Percentiles rank a stretch among this genome's conserved stretches.
Evolutionary conservation across 1,140 invertebrate species (phyloP).

Genomic region (Hyles euphorbiae): DNA sequence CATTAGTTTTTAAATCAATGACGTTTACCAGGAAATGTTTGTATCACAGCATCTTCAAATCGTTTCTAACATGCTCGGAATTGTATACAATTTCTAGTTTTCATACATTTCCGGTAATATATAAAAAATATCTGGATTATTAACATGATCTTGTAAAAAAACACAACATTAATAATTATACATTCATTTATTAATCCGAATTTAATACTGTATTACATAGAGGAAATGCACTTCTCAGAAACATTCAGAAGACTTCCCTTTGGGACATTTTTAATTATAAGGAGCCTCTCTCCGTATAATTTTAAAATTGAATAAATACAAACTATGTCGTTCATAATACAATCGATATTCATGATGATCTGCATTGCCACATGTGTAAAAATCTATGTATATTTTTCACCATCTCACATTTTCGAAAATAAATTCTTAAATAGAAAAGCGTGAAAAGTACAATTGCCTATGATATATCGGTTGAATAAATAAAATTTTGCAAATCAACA

Average conservation of each 20-base stretch:
- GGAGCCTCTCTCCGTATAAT: slow-evolving; percentile 55
- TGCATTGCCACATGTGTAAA: slow-evolving; percentile 75
- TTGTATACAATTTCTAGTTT: no score
- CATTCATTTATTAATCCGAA: slow-evolving; percentile 78
- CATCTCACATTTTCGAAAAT: slow-evolving; percentile 63
- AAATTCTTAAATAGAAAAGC: slow-evolving; percentile 62
- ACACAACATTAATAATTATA: slow-evolving; percentile 8
- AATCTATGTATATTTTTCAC: slow-evolving; percentile 74
- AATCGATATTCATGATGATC: slow-evolving; percentile 70
- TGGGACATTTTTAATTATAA: slow-evolving; percentile 63
- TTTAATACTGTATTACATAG: slow-evolving; percentile 92
- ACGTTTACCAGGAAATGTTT: no score
- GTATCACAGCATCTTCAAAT: no score
- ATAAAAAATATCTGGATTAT: no score
- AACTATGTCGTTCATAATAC: slow-evolving; percentile 60
- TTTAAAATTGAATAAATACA: slow-evolving; percentile 61
- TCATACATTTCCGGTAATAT: no score
- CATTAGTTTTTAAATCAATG: no score
- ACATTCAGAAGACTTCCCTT: slow-evolving; percentile 87
- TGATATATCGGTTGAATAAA: slow-evolving; percentile 66
- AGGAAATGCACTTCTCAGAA: slow-evolving; percentile 92
- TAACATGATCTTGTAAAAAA: not conserved
- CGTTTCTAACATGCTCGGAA: no score
- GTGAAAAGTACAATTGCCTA: slow-evolving; percentile 60
- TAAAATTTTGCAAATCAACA: slow-evolving; percentile 73